A percentile compares a stretch with the other conserved stretches of the same genome.
phyloP scores from a whole-genome alignment of 2,113 vertebrate genomes.

The Tachysurus fulvidraco region DNA sequence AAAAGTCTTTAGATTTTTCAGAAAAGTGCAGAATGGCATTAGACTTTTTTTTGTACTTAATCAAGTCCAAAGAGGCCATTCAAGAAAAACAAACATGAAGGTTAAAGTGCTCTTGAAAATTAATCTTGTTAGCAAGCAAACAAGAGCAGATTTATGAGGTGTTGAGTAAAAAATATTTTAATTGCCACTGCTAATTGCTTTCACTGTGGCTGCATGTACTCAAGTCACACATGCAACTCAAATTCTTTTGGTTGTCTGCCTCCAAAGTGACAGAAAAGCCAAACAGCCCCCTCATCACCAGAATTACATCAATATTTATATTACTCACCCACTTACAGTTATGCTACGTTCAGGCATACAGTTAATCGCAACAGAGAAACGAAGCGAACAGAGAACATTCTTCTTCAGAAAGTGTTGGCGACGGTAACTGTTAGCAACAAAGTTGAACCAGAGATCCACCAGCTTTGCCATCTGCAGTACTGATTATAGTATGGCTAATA shows the following conservation, averaged over 20 bases:
- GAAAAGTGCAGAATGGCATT: neutral
- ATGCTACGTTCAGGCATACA: neutral
- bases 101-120: neutral
- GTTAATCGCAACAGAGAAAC: neutral
- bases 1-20: neutral
- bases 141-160: constrained; percentile 3
- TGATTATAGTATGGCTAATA: neutral
- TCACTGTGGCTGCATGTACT: neutral
- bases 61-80: neutral
- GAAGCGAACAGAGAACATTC: too few species aligned
- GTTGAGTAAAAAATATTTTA: neutral
- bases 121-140: neutral
- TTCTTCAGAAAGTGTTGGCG: too few species aligned
- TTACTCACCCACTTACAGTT: neutral
- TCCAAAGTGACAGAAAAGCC: neutral
- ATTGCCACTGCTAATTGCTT: neutral
- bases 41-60: neutral
- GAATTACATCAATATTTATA: constrained; percentile 3
- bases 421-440: too few species aligned
- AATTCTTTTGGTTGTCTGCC: neutral
- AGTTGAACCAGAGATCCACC: neutral
- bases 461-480: neutral
- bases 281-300: constrained; percentile 2
- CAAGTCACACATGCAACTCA: neutral
- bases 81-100: neutral